phyloP scores from a whole-genome alignment of 2,797 vertebrate species.

The Distichodus sexfasciatus region DNA sequence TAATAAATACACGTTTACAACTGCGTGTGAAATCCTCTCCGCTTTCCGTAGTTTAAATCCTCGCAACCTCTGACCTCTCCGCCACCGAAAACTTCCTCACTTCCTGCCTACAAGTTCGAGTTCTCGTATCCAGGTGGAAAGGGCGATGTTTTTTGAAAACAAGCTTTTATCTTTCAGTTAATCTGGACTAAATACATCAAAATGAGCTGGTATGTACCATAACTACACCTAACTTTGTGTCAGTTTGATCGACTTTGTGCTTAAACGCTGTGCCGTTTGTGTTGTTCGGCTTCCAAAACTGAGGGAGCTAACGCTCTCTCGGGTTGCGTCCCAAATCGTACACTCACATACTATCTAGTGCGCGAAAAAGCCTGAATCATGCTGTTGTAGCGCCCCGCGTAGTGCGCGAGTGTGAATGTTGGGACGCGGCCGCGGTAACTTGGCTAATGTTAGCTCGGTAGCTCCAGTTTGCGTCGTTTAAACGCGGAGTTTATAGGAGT shows the following conservation, averaged over 20 bases:
- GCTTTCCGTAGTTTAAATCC: constrained; percentile 57
- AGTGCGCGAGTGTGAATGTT: too few relatives aligned
- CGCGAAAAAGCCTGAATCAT: too few relatives aligned
- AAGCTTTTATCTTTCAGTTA: constrained; percentile 53
- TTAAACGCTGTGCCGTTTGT: background rate
- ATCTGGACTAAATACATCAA: constrained; percentile 61
- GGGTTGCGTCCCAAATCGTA: too few relatives aligned
- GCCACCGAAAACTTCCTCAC: constrained; percentile 50
- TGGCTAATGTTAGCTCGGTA: too few relatives aligned
- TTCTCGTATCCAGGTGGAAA: background rate
- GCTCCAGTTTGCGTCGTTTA: too few relatives aligned
- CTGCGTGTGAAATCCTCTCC: background rate
- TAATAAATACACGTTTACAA: too few relatives aligned
- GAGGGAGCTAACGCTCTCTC: background rate
- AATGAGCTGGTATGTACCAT: constrained; percentile 80
- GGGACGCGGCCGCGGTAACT: too few relatives aligned
- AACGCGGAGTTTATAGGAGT: too few relatives aligned
- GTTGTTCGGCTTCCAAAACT: background rate
- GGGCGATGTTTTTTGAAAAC: constrained; percentile 63
- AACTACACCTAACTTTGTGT: background rate
- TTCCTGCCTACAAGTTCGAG: constrained; percentile 65
- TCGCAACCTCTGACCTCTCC: constrained; percentile 42
- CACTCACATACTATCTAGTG: too few relatives aligned
- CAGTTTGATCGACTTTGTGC: background rate
- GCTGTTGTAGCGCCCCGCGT: too few relatives aligned